Base-by-base conservation (phyloP, 2,888 invertebrate genomes). In the Arge pagana region DNA sequence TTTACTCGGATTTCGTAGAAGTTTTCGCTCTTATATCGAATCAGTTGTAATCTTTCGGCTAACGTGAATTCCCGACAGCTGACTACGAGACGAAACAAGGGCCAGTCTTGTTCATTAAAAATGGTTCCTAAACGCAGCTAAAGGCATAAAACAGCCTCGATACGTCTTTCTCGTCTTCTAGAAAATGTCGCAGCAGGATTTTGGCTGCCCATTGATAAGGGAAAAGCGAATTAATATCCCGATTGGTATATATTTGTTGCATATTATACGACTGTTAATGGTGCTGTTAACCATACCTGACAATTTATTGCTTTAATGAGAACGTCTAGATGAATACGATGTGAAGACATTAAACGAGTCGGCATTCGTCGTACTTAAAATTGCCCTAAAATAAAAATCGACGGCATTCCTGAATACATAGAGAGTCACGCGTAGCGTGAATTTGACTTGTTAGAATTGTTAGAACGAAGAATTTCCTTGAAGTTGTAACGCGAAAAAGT, bases 41-140 rank as follows among this genome's bases (percentile, higher is more conserved):
- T 3, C n/a, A 26, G 28, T 26, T 2, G 10, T 8, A 26, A 26
- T 8, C 8, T 3, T 8, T 7, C 11, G 33, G 11, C 11, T 13
- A 7, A 21, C 5, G n/a, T 26, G 28, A n/a, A 45, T 45, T 11
- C 16, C 10, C 23, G 33, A 19, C 15, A 16, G 13, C 28, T 30
- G 42, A 42, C 11, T 42, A 26, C 23, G 24, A 40, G 11, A 21
- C 16, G 8, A 16, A 21, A 42, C 42, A 30, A 45, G 33, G 28
- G 5, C 7, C 42, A 19, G 11, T 31, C 42, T 42, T 42, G 42
- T 42, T 42, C n/a, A n/a, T n/a, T 6, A 23, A 35, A 31, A 18
- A 45, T 45, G 11, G 45, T 45, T 45, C 45, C 45, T 45, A 45
- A 45, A 45, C 45, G 35, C 45, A 45, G 33, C 33, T 33, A 45